These are phyloP conservation scores for Acestrorhynchus altus DNA, from an alignment of 2,797 vertebrate genomes.

Conservation along the genomic window DNA sequence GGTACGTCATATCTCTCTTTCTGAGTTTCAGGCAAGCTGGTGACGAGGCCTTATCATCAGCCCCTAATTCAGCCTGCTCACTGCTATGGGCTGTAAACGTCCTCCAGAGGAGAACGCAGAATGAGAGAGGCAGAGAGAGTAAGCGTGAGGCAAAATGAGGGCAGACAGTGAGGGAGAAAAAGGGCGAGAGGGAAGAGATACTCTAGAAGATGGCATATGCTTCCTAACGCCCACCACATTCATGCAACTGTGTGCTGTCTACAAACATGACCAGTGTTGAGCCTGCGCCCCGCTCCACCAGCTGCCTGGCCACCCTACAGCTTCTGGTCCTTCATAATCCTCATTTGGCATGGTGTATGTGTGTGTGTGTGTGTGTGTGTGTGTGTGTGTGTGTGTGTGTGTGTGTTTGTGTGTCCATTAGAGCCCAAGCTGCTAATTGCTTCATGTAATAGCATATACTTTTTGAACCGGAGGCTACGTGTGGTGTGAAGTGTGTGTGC, in stretches of 20 bases:
- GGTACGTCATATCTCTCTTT: neutral
- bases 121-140: neutral
- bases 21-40: neutral
- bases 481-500: slow-evolving; percentile 24
- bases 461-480: slow-evolving; percentile 50
- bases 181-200: neutral
- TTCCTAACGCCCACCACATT: neutral
- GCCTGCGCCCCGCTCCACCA: slow-evolving; percentile 21
- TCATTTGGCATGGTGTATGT: slow-evolving; percentile 16
- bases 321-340: slow-evolving; percentile 34
- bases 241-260: slow-evolving; percentile 27
- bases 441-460: slow-evolving; percentile 62
- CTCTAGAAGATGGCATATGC: neutral
- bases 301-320: neutral
- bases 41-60: neutral
- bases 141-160: neutral
- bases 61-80: neutral
- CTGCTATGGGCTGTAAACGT: neutral
- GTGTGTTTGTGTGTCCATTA: slow-evolving; percentile 21
- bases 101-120: neutral
- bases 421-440: slow-evolving; percentile 72
- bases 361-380: neutral
- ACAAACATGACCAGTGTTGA: neutral
- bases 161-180: neutral
- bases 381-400: neutral